Conservation (phyloP, 1,140 invertebrate species). For the Aphelinus certus region DNA sequence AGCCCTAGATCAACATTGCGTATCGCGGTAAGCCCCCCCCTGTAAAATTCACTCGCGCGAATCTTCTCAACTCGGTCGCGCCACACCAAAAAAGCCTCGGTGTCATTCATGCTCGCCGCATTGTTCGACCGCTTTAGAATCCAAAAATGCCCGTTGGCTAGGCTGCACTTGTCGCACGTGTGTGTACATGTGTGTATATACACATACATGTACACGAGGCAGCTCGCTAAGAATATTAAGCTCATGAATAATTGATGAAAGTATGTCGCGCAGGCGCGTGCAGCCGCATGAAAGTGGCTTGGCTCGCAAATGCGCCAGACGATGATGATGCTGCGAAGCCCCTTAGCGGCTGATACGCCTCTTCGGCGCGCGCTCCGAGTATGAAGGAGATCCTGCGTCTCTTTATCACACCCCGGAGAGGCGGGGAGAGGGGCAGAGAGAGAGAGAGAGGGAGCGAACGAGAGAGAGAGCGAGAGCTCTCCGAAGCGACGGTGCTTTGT, state of each 20-base stretch:
- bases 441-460: background rate
- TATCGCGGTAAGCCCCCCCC: too few relatives aligned
- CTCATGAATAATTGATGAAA: slow-evolving; percentile 37
- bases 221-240: background rate
- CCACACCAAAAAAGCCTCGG: too few relatives aligned
- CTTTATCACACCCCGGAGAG: background rate
- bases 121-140: slow-evolving; percentile 12
- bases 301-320: background rate
- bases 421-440: background rate
- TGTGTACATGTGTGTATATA: too few relatives aligned
- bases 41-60: too few relatives aligned
- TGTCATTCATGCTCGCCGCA: background rate
- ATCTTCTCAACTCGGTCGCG: too few relatives aligned
- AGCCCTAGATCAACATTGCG: too few relatives aligned
- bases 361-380: background rate
- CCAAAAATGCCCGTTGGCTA: too few relatives aligned
- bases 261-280: slow-evolving; percentile 6
- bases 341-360: too few relatives aligned
- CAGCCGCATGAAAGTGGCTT: background rate
- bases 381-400: background rate
- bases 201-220: too few relatives aligned
- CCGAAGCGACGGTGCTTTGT: background rate
- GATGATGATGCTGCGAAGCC: background rate
- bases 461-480: too few relatives aligned
- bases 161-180: too few relatives aligned